phyloP scores from a whole-genome alignment of 2,888 invertebrate genomes.

The Iselma pallidipennis region DNA sequence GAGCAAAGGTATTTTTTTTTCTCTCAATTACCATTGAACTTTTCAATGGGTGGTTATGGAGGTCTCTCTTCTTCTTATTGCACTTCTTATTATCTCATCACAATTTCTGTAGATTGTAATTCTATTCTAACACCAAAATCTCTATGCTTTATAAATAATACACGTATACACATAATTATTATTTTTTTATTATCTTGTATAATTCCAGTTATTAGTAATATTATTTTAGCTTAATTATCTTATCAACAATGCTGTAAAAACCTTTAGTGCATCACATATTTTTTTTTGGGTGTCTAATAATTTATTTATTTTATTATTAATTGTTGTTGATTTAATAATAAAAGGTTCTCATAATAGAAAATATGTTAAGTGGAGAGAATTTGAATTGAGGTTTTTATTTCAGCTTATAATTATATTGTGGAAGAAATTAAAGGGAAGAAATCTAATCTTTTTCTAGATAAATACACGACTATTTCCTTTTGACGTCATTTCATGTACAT shows the following conservation, averaged over 20 bases:
- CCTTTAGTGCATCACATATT: background rate
- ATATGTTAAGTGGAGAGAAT: too few species aligned
- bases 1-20: slow-evolving; percentile 73
- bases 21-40: background rate
- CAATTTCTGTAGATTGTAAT: too few species aligned
- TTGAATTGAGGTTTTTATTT: background rate
- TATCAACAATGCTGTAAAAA: background rate
- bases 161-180: background rate
- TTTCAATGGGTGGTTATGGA: too few species aligned
- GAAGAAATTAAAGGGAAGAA: background rate
- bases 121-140: background rate
- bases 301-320: too few species aligned
- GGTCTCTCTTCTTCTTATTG: background rate
- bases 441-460: background rate
- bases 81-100: background rate
- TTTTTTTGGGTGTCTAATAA: too few species aligned
- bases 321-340: too few species aligned
- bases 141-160: background rate
- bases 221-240: background rate
- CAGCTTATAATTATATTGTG: background rate
- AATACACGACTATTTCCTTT: background rate
- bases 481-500: background rate
- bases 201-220: background rate
- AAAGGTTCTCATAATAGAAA: too few species aligned
- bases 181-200: background rate